Evolutionary conservation across 2,797 vertebrate genomes (phyloP).

Genomic region (Fundulus diaphanus): DNA sequence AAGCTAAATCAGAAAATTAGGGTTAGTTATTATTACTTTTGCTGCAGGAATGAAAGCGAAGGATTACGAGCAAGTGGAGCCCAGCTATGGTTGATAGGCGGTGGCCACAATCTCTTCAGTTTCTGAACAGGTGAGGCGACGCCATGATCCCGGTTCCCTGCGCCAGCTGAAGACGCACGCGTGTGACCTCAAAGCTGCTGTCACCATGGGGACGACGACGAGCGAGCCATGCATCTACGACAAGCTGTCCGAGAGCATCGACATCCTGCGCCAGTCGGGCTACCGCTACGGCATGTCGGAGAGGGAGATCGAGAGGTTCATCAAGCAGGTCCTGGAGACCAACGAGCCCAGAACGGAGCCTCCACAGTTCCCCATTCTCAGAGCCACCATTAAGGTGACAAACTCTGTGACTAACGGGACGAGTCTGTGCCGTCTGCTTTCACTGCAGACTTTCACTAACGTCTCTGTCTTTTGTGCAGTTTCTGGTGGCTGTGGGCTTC

Average conservation of each 20-base stretch:
- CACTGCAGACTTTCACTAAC: background rate
- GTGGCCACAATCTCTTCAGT: background rate
- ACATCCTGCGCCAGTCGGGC: constrained; percentile 92
- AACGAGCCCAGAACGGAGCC: constrained; percentile 90
- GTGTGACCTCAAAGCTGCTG: constrained; percentile 1
- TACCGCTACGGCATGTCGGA: constrained; percentile 96
- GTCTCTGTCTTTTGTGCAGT: constrained; percentile 71
- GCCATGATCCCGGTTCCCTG: constrained; percentile 26
- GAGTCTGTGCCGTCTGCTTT: background rate
- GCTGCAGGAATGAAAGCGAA: background rate
- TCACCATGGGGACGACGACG: constrained; percentile 86
- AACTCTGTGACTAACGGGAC: background rate
- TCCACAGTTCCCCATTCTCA: constrained; percentile 86
- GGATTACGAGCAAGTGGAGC: background rate
- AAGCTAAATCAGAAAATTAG: background rate
- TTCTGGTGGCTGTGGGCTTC: constrained; percentile 84
- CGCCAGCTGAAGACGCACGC: constrained; percentile 2
- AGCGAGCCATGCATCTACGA: constrained; percentile 95
- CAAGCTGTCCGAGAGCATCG: constrained; percentile 92
- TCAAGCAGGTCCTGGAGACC: constrained; percentile 93
- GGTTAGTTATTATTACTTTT: background rate
- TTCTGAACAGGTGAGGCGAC: constrained; percentile 42
- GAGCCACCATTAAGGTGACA: constrained; percentile 85
- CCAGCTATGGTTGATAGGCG: background rate
- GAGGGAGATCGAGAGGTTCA: constrained; percentile 94